A percentile compares a stretch with the other conserved stretches of the same genome.
Conservation (phyloP, 2,888 invertebrate species). For the Andrena marginata region DNA sequence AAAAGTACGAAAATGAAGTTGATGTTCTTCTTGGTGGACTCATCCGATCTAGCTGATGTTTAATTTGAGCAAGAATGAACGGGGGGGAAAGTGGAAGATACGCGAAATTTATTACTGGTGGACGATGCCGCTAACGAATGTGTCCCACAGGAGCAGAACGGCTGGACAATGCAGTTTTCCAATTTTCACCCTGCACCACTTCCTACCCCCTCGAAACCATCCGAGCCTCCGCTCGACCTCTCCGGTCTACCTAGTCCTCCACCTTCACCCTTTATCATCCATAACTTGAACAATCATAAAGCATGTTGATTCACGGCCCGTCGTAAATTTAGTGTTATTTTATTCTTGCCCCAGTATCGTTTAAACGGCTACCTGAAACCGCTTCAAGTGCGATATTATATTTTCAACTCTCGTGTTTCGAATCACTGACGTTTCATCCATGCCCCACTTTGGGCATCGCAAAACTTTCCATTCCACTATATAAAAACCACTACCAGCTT, state of each 20-base stretch:
- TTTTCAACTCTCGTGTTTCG: too few species aligned
- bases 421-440: too few species aligned
- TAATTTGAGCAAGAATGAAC: constrained; percentile 65
- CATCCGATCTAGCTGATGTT: constrained; percentile 57
- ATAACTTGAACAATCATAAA: constrained; percentile 79
- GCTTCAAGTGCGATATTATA: too few species aligned
- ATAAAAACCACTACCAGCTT: too few species aligned
- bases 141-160: constrained; percentile 65
- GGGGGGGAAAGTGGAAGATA: constrained; percentile 61
- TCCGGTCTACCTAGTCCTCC: constrained; percentile 57
- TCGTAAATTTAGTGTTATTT: constrained; percentile 78
- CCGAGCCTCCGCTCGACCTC: constrained; percentile 54
- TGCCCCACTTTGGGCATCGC: too few species aligned
- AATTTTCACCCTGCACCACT: constrained; percentile 74
- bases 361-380: constrained; percentile 59
- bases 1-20: background rate
- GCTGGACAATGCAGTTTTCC: constrained; percentile 79
- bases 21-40: background rate
- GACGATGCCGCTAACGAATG: constrained; percentile 71
- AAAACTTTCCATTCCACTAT: too few species aligned
- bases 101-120: constrained; percentile 65
- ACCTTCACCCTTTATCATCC: constrained; percentile 63
- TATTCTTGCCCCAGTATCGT: constrained; percentile 64
- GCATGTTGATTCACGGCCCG: constrained; percentile 78
- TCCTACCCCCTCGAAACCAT: constrained; percentile 14